Evolutionary conservation across 2,797 vertebrate species (phyloP).

Genomic region (Centroberyx gerrardi): DNA sequence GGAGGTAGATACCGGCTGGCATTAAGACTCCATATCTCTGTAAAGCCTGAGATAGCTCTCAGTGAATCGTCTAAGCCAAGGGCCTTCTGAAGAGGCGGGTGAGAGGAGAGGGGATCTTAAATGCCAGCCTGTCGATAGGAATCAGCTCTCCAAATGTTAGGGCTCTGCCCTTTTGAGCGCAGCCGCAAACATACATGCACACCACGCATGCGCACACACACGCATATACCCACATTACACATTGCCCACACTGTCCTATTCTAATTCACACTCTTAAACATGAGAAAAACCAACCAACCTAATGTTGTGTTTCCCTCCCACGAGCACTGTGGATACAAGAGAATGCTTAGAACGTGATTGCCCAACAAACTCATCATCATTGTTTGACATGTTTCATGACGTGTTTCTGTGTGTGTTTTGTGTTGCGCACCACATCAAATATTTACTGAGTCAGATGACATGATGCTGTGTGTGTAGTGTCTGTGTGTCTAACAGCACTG

Average conservation of each 20-base stretch:
- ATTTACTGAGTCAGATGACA: slow-evolving; percentile 40
- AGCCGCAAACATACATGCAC: slow-evolving; percentile 35
- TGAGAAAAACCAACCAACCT: slow-evolving; percentile 15
- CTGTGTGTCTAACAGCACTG: slow-evolving; percentile 74
- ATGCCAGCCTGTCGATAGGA: slow-evolving; percentile 63
- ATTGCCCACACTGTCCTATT: slow-evolving; percentile 14
- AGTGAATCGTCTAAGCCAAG: slow-evolving; percentile 31
- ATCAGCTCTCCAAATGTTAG: slow-evolving; percentile 50
- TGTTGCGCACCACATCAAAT: slow-evolving; percentile 35
- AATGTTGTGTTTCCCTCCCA: slow-evolving; percentile 40
- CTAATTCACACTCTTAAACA: slow-evolving; percentile 22
- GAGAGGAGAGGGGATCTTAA: slow-evolving; percentile 37
- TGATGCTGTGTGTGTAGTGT: slow-evolving; percentile 61
- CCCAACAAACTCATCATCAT: slow-evolving; percentile 31
- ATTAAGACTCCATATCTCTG: slow-evolving; percentile 59
- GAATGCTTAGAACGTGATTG: slow-evolving; percentile 46
- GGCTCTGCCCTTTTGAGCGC: slow-evolving; percentile 51
- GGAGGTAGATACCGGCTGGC: slow-evolving; percentile 54
- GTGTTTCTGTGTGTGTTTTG: slow-evolving; percentile 49
- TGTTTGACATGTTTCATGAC: slow-evolving; percentile 56
- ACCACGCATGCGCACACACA: slow-evolving; percentile 24
- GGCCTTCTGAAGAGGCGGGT: slow-evolving; percentile 50
- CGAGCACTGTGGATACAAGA: slow-evolving; percentile 39
- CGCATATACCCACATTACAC: slow-evolving; percentile 3
- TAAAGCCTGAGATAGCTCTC: slow-evolving; percentile 43